phyloP scores from a whole-genome alignment of 2,113 vertebrate species.

The Rhipidura dahli region DNA sequence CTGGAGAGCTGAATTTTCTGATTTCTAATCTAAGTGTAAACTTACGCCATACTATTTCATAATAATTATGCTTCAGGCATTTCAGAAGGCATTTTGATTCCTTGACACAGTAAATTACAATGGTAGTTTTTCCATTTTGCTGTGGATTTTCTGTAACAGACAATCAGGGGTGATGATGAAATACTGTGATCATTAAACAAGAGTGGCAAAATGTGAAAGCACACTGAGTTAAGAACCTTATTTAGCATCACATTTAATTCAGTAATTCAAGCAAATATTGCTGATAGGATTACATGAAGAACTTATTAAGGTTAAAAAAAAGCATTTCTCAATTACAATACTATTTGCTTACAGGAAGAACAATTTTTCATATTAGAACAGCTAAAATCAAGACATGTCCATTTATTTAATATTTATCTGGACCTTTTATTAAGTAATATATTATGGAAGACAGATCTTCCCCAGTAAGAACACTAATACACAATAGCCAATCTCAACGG shows the following conservation, averaged over 20 bases:
- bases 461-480: not conserved
- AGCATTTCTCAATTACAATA: not conserved
- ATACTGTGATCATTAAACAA: not conserved
- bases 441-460: not conserved
- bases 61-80: not conserved
- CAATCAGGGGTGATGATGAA: not conserved
- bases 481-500: not conserved
- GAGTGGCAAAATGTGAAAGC: not conserved
- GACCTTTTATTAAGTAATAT: not conserved
- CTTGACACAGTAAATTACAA: not conserved
- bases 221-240: not conserved
- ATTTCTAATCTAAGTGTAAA: not conserved
- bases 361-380: not conserved
- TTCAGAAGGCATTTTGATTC: not conserved
- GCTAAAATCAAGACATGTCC: not conserved
- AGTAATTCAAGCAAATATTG: not conserved
- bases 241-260: conserved; percentile 17
- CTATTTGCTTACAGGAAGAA: not conserved
- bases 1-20: not conserved
- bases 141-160: not conserved
- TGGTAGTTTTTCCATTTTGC: not conserved
- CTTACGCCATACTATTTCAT: not conserved
- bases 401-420: not conserved
- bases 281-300: not conserved
- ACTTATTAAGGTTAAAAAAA: not conserved